Conservation (phyloP, 2,797 vertebrate genomes). For the Caiman crocodilus region DNA sequence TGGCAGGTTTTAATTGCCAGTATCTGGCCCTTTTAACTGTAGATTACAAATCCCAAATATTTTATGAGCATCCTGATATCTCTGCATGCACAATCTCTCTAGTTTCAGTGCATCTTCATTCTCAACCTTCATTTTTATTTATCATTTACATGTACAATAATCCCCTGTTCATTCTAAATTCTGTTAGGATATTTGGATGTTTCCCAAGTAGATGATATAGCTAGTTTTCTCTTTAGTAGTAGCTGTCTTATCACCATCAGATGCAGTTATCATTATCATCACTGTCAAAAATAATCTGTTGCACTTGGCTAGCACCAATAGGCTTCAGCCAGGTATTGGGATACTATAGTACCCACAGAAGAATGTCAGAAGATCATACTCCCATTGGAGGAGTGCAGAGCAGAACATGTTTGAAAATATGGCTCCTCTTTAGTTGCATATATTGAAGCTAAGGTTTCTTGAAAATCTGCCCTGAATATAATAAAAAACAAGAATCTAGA, state of each 20-base stretch:
- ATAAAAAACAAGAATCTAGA: neutral
- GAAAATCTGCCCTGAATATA: neutral
- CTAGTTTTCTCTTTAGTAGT: neutral
- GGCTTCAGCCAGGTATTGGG: neutral
- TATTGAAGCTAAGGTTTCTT: neutral
- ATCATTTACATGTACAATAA: neutral
- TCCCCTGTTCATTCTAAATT: neutral
- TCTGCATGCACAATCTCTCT: neutral
- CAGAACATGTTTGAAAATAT: neutral
- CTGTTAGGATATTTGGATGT: neutral
- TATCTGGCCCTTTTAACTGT: neutral
- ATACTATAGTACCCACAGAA: neutral
- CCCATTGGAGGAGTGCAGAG: neutral
- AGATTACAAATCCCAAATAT: neutral
- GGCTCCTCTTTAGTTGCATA: neutral
- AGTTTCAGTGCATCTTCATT: neutral
- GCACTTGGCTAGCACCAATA: neutral
- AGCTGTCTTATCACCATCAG: neutral
- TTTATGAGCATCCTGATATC: neutral
- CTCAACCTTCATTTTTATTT: neutral
- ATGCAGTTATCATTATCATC: neutral
- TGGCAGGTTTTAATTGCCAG: neutral
- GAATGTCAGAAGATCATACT: neutral
- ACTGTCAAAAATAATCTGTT: neutral
- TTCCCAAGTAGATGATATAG: neutral